A percentile compares a stretch with the other conserved stretches of the same genome.
Conservation (phyloP, 2,888 invertebrate genomes). For the Diaperis boleti region DNA sequence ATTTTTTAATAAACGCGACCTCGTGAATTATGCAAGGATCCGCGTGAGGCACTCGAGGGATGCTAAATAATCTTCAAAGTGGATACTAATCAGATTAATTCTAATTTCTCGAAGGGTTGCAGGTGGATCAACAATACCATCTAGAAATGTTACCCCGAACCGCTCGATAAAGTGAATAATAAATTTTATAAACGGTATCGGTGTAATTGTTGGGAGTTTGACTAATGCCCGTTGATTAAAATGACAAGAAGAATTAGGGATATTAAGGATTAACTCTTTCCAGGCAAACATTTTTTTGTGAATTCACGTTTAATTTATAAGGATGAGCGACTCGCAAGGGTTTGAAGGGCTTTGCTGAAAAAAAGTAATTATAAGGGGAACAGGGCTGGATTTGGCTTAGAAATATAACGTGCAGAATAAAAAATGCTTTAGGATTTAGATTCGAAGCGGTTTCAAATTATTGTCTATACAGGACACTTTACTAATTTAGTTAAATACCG, state of each 20-base stretch:
- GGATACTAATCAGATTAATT: constrained; percentile 19
- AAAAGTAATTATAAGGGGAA: constrained; percentile 2
- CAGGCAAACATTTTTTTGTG: neutral
- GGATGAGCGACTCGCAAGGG: neutral
- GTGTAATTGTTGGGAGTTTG: neutral
- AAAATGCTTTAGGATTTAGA: neutral
- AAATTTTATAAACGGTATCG: neutral
- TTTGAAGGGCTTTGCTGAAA: neutral
- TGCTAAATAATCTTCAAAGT: constrained; percentile 11
- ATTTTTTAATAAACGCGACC: neutral
- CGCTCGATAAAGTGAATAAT: constrained; percentile 19
- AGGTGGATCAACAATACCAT: constrained; percentile 15
- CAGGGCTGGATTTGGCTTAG: neutral
- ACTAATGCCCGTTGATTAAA: constrained; percentile 9
- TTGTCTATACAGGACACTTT: no score
- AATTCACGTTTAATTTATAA: constrained; percentile 1
- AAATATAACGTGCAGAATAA: neutral
- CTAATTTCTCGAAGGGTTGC: constrained; percentile 4
- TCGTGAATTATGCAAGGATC: constrained; percentile 5
- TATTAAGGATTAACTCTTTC: neutral
- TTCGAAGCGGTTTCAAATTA: no score
- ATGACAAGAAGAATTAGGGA: constrained; percentile 1
- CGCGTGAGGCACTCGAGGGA: constrained; percentile 2
- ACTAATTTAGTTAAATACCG: no score
- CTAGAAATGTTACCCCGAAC: constrained; percentile 18